Evolutionary conservation across 2,113 vertebrate species (phyloP).

Genomic region (Hippocampus guttulatus): DNA sequence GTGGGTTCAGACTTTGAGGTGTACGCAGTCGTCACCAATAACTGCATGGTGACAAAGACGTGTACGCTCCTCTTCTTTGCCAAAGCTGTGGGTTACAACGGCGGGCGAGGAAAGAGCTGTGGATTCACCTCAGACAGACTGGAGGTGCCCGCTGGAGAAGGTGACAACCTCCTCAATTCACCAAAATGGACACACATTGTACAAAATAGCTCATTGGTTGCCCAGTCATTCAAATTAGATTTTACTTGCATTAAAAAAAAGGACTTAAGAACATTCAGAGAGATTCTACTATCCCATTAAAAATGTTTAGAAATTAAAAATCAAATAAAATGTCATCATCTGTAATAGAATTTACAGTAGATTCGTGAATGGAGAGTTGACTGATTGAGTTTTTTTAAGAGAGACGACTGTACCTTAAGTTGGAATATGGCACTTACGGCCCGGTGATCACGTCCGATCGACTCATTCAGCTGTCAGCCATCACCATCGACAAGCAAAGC

Average conservation of each 20-base stretch:
- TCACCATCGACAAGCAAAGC: slow-evolving; percentile 65
- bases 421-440: slow-evolving; percentile 75
- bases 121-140: slow-evolving; percentile 64
- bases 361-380: neutral
- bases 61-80: slow-evolving; percentile 75
- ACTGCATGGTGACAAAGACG: slow-evolving; percentile 23
- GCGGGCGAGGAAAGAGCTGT: slow-evolving; percentile 68
- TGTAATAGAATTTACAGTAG: neutral
- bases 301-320: neutral
- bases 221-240: neutral
- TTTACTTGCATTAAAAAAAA: neutral
- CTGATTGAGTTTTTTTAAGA: slow-evolving; percentile 59
- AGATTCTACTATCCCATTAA: neutral
- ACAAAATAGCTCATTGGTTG: neutral
- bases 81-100: slow-evolving; percentile 71
- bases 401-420: slow-evolving; percentile 60
- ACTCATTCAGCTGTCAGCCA: slow-evolving; percentile 79
- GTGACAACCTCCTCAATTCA: slow-evolving; percentile 43
- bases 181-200: neutral
- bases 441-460: slow-evolving; percentile 77
- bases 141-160: slow-evolving; percentile 53
- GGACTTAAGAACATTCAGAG: neutral
- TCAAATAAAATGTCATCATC: neutral
- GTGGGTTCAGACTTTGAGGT: slow-evolving; percentile 81
- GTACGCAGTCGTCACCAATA: slow-evolving; percentile 73